Base-by-base conservation (phyloP, 2,888 invertebrate species). In the Latheticus oryzae region DNA sequence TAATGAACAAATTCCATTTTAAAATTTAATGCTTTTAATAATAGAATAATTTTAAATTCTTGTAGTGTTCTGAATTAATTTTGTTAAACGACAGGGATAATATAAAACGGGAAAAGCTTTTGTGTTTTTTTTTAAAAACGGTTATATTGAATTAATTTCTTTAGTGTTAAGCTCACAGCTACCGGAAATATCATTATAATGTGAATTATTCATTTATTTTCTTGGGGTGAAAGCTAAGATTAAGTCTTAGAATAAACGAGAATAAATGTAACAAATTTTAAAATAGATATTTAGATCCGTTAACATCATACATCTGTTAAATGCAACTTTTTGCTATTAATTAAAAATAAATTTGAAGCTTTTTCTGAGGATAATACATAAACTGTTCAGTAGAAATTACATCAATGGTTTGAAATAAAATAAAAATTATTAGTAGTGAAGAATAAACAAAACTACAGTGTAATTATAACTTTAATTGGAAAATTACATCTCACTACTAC, bases 101-200 rank as follows among this genome's bases (percentile, higher is more conserved):
- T 38, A 3, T 53, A 11, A 43, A 51, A 32, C 16, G 50, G 38
- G 45, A 59, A 58, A 59, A 43, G 59, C 59, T 59, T 54, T 59
- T 54, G 54, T 59, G 54, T 33, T 59, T 59, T n/a, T n/a, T n/a
- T 59, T 56, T 42, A 42, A 55, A 40, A 48, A 23, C 37, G 28
- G 37, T 32, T 37, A 33, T 54, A 47, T 54, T 54, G 54, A 47
- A 32, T 40, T 55, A 55, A 48, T 48, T 55, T 26, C 42, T 53
- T 43, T 40, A 9, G 38, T 51, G 37, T 43, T 51, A 30, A 42
- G 28, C 38, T 48, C 28, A 30, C 26, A 35, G 19, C 9, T 40
- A 35, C 43, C 58, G 58, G 58, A 58, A 58, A 58, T 28, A 57
- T 58, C 53, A 58, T 50, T 58, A 42, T 54, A 54, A 33, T 28